Percentiles rank a stretch among this genome's conserved stretches.
Evolutionary conservation across 2,888 invertebrate genomes (phyloP).

Genomic region (Eupithecia centaureata): DNA sequence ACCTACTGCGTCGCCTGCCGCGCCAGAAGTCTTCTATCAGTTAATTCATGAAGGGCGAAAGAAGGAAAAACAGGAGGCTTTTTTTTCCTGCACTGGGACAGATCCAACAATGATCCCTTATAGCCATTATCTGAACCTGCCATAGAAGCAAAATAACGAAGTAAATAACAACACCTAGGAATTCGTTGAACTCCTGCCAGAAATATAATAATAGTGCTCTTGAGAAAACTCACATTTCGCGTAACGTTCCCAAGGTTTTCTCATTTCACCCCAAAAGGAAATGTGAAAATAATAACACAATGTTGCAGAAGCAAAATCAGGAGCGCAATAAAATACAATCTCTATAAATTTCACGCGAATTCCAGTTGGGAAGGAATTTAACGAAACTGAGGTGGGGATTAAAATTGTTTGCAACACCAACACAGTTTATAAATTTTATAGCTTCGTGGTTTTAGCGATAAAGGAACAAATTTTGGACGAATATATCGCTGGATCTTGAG

Average conservation of each 20-base stretch:
- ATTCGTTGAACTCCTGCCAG: background rate
- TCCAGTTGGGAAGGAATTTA: slow-evolving; percentile 10
- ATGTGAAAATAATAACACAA: slow-evolving; percentile 16
- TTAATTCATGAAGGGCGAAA: no score
- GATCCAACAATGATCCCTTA: background rate
- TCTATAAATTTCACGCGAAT: slow-evolving; percentile 9
- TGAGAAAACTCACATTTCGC: slow-evolving; percentile 1
- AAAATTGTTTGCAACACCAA: slow-evolving; percentile 2
- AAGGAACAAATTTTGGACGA: background rate
- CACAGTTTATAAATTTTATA: slow-evolving; percentile 1
- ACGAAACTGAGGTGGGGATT: background rate
- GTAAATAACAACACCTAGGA: slow-evolving; percentile 1
- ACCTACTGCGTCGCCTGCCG: no score
- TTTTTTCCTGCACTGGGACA: no score
- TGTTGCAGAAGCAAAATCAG: slow-evolving; percentile 11
- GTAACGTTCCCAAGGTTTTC: slow-evolving; percentile 6
- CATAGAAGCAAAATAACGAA: background rate
- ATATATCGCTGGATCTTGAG: background rate
- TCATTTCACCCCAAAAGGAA: slow-evolving; percentile 9
- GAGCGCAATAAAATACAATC: slow-evolving; percentile 6
- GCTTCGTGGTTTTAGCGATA: background rate
- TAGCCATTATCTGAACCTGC: background rate
- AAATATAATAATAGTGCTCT: background rate
- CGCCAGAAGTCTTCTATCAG: no score
- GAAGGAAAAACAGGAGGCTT: no score